phyloP scores from a whole-genome alignment of 2,113 vertebrate species.

The Phalacrocorax carbo region DNA sequence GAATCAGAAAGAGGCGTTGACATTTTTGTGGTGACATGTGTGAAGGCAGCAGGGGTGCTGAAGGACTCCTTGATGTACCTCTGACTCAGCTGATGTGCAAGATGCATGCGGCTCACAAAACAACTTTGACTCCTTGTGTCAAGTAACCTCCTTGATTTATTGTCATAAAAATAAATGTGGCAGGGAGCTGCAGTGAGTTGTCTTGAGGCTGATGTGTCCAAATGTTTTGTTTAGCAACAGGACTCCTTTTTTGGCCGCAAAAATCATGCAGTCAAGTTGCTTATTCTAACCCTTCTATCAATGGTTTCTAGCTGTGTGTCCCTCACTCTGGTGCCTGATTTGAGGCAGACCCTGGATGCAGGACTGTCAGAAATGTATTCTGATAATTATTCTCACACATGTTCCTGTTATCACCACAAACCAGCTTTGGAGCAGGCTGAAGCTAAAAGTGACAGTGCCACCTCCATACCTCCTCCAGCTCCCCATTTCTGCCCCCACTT shows the following conservation, averaged over 20 bases:
- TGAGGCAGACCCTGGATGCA: background rate
- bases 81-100: background rate
- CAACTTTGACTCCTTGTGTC: background rate
- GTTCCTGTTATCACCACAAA: background rate
- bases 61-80: background rate
- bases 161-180: background rate
- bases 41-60: background rate
- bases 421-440: background rate
- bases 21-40: background rate
- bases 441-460: background rate
- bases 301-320: fast-evolving
- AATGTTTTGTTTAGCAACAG: background rate
- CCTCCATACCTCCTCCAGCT: background rate
- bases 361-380: background rate
- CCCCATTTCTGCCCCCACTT: background rate
- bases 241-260: background rate
- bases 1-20: background rate
- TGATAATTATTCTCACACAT: background rate
- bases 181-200: background rate
- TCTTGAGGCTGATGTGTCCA: background rate
- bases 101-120: background rate
- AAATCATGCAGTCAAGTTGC: background rate
- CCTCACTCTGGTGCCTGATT: background rate
- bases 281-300: background rate
- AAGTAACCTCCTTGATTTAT: background rate